Conservation (phyloP, 2,797 vertebrate genomes). For the Coregonus ussuriensis region DNA sequence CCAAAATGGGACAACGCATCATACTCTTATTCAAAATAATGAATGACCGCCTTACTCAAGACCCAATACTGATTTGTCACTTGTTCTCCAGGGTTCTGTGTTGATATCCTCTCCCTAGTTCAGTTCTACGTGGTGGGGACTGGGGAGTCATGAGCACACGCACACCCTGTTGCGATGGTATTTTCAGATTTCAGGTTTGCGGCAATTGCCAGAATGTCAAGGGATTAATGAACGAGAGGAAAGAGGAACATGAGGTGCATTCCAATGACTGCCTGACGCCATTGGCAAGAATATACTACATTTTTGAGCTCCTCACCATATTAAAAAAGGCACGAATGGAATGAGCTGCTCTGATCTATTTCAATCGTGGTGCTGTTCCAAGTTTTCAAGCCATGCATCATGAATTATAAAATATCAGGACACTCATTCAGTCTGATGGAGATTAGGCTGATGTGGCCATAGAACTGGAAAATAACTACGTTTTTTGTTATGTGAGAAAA, state of each 20-base stretch:
- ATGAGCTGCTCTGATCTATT: slow-evolving; percentile 44
- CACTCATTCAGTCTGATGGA: slow-evolving; percentile 41
- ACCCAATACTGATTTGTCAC: background rate
- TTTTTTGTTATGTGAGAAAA: slow-evolving; percentile 34
- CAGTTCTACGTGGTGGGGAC: slow-evolving; percentile 41
- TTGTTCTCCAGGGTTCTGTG: background rate
- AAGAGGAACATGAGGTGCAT: slow-evolving; percentile 46
- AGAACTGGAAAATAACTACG: slow-evolving; percentile 24
- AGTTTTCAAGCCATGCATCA: slow-evolving; percentile 45
- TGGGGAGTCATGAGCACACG: slow-evolving; percentile 33
- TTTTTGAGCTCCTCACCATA: slow-evolving; percentile 32
- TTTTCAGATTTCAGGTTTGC: slow-evolving; percentile 59
- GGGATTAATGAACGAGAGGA: slow-evolving; percentile 59
- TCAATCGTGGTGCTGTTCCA: slow-evolving; percentile 29
- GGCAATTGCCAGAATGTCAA: slow-evolving; percentile 66
- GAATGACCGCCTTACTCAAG: background rate
- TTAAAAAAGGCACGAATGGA: slow-evolving; percentile 56
- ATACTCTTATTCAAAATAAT: background rate
- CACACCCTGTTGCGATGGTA: slow-evolving; percentile 41
- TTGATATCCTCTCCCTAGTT: slow-evolving; percentile 31
- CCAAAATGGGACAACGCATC: background rate
- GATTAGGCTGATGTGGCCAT: slow-evolving; percentile 22
- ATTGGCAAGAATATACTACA: slow-evolving; percentile 47
- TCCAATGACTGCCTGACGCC: slow-evolving; percentile 56
- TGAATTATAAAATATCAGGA: slow-evolving; percentile 27